Percentiles rank a stretch among this genome's conserved stretches.
Conservation (phyloP, 2,888 invertebrate genomes). For the Dolichopus griseipennis region DNA sequence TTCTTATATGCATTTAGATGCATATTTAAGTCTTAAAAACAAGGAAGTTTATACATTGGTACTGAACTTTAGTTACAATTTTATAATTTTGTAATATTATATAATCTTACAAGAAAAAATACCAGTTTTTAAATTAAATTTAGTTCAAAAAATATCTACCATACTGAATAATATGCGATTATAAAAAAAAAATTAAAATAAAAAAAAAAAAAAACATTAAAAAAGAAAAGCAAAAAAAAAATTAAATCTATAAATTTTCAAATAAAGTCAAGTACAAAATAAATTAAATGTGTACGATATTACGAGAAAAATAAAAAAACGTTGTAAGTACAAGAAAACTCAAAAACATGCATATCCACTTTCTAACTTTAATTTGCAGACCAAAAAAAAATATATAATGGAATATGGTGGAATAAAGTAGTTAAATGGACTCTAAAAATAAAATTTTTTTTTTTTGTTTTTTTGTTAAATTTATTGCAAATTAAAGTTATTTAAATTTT, state of each 20-base stretch:
- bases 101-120: not conserved
- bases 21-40: not conserved
- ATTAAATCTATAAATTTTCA: not conserved
- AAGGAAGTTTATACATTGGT: not conserved
- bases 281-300: not conserved
- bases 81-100: not conserved
- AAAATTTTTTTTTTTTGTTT: no score
- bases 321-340: not conserved
- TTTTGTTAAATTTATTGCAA: no score
- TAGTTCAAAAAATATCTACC: not conserved
- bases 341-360: not conserved
- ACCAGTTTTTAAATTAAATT: not conserved
- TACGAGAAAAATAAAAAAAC: not conserved
- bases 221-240: not conserved
- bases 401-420: no score
- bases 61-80: conserved; percentile 4
- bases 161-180: no score
- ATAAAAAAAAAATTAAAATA: no score
- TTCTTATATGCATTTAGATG: no score
- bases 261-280: conserved; percentile 6
- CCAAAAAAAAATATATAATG: no score
- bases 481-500: no score
- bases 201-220: not conserved
- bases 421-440: no score
- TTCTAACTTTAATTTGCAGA: not conserved